A percentile compares a stretch with the other conserved stretches of the same genome.
Evolutionary conservation across 1,140 invertebrate species (phyloP).

Genomic region (Ceratina australensis): DNA sequence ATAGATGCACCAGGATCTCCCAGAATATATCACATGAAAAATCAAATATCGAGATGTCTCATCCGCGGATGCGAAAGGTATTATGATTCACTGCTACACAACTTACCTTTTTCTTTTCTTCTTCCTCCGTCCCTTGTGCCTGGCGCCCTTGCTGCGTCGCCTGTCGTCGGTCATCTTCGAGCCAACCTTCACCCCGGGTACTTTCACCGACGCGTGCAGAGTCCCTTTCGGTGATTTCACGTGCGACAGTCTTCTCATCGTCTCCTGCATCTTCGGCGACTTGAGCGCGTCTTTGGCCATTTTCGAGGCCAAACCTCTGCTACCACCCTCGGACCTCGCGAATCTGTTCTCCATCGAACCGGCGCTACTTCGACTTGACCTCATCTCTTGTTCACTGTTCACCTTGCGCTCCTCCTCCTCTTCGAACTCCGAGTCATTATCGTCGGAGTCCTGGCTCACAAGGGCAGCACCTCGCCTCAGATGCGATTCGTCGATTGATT

Average conservation of each 20-base stretch:
- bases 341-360: background rate
- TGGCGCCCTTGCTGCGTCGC: conserved; percentile 8
- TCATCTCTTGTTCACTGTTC: background rate
- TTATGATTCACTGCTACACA: background rate
- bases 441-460: background rate
- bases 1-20: too few relatives aligned
- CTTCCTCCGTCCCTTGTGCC: conserved; percentile 27
- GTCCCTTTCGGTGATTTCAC: conserved; percentile 9
- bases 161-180: background rate
- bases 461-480: background rate
- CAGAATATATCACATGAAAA: too few relatives aligned
- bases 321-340: background rate
- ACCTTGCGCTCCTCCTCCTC: background rate
- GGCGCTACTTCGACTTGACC: background rate
- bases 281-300: conserved; percentile 59
- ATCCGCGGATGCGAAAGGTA: background rate
- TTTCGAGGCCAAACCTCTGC: conserved; percentile 55
- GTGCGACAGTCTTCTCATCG: conserved; percentile 56
- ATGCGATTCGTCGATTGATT: background rate
- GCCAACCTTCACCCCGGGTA: background rate
- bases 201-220: conserved; percentile 11
- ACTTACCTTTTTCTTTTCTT: conserved; percentile 38
- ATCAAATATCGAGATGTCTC: too few relatives aligned
- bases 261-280: conserved; percentile 59
- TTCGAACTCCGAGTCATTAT: background rate